These are phyloP conservation scores for Cydia strobilella DNA, from an alignment of 1,140 invertebrate genomes.

Conservation along the genomic window DNA sequence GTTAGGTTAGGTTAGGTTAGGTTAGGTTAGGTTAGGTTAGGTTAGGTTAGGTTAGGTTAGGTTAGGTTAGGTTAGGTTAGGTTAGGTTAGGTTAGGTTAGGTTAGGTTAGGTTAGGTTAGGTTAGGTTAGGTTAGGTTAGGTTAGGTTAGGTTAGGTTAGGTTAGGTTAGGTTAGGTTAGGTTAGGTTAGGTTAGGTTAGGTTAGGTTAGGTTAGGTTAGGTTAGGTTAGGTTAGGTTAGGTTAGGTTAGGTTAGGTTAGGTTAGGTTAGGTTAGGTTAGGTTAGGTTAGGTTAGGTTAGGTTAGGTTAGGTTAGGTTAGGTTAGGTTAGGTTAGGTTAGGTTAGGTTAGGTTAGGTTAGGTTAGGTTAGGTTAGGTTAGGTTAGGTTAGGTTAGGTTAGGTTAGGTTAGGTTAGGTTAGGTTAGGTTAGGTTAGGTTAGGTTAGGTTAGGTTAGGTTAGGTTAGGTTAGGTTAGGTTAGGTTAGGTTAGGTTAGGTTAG, in stretches of 20 bases:
- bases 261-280: constrained; percentile 20
- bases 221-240: constrained; percentile 20
- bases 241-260: constrained; percentile 20
- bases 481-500: constrained; percentile 42
- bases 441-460: constrained; percentile 37
- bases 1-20: constrained; percentile 20
- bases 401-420: constrained; percentile 18
- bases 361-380: constrained; percentile 14
- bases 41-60: constrained; percentile 20
- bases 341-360: constrained; percentile 20
- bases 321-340: constrained; percentile 20
- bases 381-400: constrained; percentile 1
- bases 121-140: constrained; percentile 20
- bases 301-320: constrained; percentile 16
- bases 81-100: constrained; percentile 20
- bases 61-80: constrained; percentile 20
- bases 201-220: constrained; percentile 20
- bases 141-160: constrained; percentile 20
- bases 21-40: constrained; percentile 20
- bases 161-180: constrained; percentile 20
- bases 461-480: constrained; percentile 41
- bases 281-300: constrained; percentile 20
- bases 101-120: constrained; percentile 20
- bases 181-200: constrained; percentile 20
- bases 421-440: constrained; percentile 11